phyloP scores from a whole-genome alignment of 2,888 invertebrate genomes.

The Tigriopus californicus region DNA sequence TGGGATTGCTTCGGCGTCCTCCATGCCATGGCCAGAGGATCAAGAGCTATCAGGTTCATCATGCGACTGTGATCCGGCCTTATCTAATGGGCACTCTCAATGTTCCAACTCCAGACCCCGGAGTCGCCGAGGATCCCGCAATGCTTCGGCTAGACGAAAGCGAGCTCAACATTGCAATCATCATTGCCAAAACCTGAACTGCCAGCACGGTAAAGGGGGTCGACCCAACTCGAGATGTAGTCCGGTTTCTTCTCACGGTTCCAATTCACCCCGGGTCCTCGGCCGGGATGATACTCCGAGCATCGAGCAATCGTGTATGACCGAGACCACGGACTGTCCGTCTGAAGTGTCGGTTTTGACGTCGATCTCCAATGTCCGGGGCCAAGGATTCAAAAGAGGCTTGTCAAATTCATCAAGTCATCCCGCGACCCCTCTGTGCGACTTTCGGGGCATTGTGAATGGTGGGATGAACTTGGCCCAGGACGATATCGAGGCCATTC shows the following conservation, averaged over 20 bases:
- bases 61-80: background rate
- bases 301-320: background rate
- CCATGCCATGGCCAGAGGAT: conserved; percentile 9
- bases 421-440: background rate
- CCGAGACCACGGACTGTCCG: conserved; percentile 8
- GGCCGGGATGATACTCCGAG: background rate
- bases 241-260: background rate
- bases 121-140: background rate
- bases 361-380: background rate
- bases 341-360: background rate
- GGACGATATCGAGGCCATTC: background rate
- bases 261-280: background rate
- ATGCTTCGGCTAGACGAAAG: background rate
- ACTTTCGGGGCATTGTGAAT: background rate
- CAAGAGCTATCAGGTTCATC: conserved; percentile 1
- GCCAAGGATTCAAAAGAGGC: background rate
- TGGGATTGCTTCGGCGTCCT: conserved; percentile 5
- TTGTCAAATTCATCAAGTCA: background rate
- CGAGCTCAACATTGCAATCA: background rate
- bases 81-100: background rate
- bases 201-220: too few species aligned
- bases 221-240: background rate
- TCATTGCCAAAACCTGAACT: too few species aligned
- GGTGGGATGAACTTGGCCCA: too few species aligned
- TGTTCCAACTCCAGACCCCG: too few species aligned